Evolutionary conservation across 2,113 vertebrate species (phyloP), one percentile per base, ranked within the genome.

Genomic region (Malurus cyaneus): DNA sequence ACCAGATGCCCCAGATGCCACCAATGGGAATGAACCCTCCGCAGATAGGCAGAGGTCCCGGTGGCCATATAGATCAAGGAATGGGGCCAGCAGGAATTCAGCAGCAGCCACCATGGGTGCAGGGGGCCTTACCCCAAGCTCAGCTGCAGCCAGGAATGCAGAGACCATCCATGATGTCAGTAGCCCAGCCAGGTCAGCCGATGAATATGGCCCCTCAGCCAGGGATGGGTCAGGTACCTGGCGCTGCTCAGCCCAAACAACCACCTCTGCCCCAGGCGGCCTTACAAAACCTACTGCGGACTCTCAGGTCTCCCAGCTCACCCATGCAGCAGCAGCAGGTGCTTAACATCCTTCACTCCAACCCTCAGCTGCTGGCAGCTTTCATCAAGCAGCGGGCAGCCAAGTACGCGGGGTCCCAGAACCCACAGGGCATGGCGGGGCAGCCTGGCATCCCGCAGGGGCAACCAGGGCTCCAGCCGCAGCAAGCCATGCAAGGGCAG

Each of bases 301-400:
- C 98, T 97, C 98, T 98, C 97, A 98, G 98, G 96, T 98, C 98
- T 96, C 98, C 98, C 94, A 98, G 98, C 95, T 98, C 98, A 57
- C 98, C 98, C 93, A 97, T 98, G 66, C 99, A 99, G 95, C 99
- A 99, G 98, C 99, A 99, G 96, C 99, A 99, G 96, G 98, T 98
- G 96, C 98, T 98, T 74, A 99, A 99, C 97, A 99, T 99, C 96
- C 98, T 99, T 54, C 99, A 99, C n/a, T 99, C 99, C 96, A 99
- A 99, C 93, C 99, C 99, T 44, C 99, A 99, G 73, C 98, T 99
- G 42, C 98, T 99, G 98, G 99, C 99, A 0, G 99, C 99, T 17
- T 99, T 99, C 95, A 99, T 99, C 94, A 99, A 99, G 93, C 99
- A 99, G 96, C 98, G 99, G 86, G 99, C 98, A 1, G 99, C 99